Conservation (phyloP, 2,888 invertebrate genomes). For the Lithophane socia region DNA sequence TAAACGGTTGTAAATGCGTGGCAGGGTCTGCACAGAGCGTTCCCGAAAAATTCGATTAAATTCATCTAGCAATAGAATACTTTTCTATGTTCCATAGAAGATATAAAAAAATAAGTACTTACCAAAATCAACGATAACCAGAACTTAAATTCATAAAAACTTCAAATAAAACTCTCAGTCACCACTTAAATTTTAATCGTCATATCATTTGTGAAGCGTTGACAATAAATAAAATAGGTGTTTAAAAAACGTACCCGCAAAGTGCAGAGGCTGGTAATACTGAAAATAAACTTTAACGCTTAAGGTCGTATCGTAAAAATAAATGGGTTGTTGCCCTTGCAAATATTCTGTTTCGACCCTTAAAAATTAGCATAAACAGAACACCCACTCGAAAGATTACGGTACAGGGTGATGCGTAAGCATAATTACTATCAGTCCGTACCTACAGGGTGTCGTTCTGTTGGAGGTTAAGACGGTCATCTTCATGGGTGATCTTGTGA, state of each 20-base stretch:
- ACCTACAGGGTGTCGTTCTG: slow-evolving; percentile 17
- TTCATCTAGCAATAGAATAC: background rate
- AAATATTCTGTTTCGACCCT: slow-evolving; percentile 71
- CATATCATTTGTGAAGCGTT: slow-evolving; percentile 41
- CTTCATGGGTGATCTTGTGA: slow-evolving; percentile 25
- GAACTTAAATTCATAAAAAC: background rate
- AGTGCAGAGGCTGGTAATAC: slow-evolving; percentile 70
- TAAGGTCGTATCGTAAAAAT: slow-evolving; percentile 74
- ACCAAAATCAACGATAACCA: background rate
- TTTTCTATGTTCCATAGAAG: background rate
- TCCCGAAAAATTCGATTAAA: too few relatives aligned
- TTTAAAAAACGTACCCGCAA: slow-evolving; percentile 62
- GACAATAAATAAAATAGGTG: slow-evolving; percentile 61
- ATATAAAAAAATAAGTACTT: background rate
- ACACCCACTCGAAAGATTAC: slow-evolving; percentile 66
- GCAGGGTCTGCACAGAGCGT: too few relatives aligned
- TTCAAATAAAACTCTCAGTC: background rate
- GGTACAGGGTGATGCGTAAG: slow-evolving; percentile 60
- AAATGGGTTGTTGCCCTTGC: slow-evolving; percentile 73
- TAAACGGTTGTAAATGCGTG: too few relatives aligned
- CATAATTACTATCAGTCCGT: slow-evolving; percentile 55
- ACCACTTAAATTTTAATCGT: slow-evolving; percentile 15
- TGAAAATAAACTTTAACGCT: slow-evolving; percentile 72
- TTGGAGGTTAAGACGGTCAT: slow-evolving; percentile 48
- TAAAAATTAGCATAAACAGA: slow-evolving; percentile 75